Evolutionary conservation across 1,140 invertebrate genomes (phyloP).

Genomic region (Chionoecetes opilio): DNA sequence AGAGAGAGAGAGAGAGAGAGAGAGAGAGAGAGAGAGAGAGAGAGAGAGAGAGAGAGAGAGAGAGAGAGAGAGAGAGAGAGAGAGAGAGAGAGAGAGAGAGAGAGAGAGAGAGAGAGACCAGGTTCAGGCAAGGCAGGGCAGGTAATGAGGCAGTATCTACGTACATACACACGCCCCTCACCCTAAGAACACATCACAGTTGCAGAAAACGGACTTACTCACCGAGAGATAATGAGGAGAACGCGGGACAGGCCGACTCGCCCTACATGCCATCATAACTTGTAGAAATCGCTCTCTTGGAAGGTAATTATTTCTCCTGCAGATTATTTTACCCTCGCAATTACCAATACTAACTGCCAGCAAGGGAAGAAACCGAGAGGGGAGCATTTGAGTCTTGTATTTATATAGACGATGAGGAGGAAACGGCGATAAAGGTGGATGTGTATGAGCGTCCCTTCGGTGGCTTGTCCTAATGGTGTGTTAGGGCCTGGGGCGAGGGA

Average conservation of each 20-base stretch:
- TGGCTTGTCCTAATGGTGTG: not conserved
- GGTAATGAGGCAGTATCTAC: not conserved
- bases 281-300: conserved; percentile 6
- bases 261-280: conserved; percentile 1
- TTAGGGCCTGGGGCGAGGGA: not conserved
- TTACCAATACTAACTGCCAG: conserved; percentile 28
- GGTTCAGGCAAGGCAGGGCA: not conserved
- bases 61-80: not conserved
- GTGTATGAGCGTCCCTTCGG: not conserved
- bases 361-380: not conserved
- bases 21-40: too few relatives aligned
- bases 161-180: not conserved
- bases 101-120: too few relatives aligned
- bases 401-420: not conserved
- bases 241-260: not conserved
- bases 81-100: not conserved
- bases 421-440: not conserved
- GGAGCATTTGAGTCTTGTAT: not conserved
- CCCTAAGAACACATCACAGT: not conserved
- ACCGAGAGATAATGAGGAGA: not conserved
- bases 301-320: not conserved
- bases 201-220: not conserved
- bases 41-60: too few relatives aligned
- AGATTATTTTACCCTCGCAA: conserved; percentile 29
- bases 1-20: too few relatives aligned